A percentile compares a stretch with the other conserved stretches of the same genome.
phyloP scores from a whole-genome alignment of 1,140 invertebrate genomes.

The Calephelis virginiensis region DNA sequence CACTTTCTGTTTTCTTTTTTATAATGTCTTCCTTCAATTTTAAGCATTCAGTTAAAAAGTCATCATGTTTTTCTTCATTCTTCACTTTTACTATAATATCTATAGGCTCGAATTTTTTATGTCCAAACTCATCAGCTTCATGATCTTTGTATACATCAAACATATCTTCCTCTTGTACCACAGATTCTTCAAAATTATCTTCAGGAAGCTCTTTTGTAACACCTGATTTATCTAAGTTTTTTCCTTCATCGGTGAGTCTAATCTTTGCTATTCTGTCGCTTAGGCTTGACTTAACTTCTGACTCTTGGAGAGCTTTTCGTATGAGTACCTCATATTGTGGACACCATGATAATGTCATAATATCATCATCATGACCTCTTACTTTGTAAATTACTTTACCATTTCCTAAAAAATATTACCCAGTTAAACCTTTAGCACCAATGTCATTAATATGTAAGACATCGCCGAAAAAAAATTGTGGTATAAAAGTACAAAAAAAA shows the following conservation, averaged over 20 bases:
- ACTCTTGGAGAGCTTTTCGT: slow-evolving; percentile 43
- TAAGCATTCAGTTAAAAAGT: slow-evolving; percentile 62
- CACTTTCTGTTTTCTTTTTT: slow-evolving; percentile 50
- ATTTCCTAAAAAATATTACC: slow-evolving; percentile 52
- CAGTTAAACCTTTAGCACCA: too few relatives aligned
- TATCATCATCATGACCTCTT: slow-evolving; percentile 85
- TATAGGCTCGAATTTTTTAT: slow-evolving; percentile 65
- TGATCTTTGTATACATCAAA: slow-evolving; percentile 74
- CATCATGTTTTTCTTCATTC: slow-evolving; percentile 35
- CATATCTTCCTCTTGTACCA: slow-evolving; percentile 59
- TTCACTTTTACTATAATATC: slow-evolving; percentile 52
- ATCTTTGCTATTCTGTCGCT: slow-evolving; percentile 46
- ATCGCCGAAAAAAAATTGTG: too few relatives aligned
- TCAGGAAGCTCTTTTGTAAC: slow-evolving; percentile 49
- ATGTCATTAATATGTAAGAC: too few relatives aligned
- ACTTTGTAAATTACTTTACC: slow-evolving; percentile 82
- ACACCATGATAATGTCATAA: slow-evolving; percentile 86
- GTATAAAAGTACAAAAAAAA: too few relatives aligned
- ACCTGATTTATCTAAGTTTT: slow-evolving; percentile 43
- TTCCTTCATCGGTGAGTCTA: slow-evolving; percentile 22
- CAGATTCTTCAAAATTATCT: slow-evolving; percentile 56
- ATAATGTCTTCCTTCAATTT: slow-evolving; percentile 63
- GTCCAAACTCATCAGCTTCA: slow-evolving; percentile 68
- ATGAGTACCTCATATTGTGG: slow-evolving; percentile 71
- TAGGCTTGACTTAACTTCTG: slow-evolving; percentile 33